Conservation (phyloP, 2,797 vertebrate species). For the Rhabdomys pumilio region DNA sequence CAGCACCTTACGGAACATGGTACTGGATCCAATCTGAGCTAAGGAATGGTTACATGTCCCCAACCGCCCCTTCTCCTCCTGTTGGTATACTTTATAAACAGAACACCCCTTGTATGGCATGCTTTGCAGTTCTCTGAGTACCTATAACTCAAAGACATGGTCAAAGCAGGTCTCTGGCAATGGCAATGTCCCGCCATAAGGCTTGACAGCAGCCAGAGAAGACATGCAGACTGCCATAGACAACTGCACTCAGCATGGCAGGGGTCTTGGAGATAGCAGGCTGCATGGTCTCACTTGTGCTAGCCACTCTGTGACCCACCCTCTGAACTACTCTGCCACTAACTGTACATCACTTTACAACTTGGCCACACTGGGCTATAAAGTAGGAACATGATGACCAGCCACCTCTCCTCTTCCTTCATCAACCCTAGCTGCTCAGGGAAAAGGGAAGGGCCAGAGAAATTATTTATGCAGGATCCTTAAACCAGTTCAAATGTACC, state of each 20-base stretch:
- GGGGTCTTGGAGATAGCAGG: background rate
- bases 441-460: background rate
- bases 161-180: background rate
- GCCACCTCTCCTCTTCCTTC: background rate
- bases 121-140: background rate
- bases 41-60: background rate
- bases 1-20: background rate
- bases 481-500: background rate
- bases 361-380: background rate
- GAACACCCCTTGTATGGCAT: background rate
- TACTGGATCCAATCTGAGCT: background rate
- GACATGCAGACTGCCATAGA: background rate
- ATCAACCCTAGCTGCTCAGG: background rate
- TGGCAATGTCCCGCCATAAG: background rate
- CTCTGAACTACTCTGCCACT: conserved; percentile 23
- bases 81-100: background rate
- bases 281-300: background rate
- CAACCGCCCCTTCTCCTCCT: background rate
- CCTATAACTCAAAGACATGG: background rate
- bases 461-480: conserved; percentile 4
- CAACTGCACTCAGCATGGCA: background rate
- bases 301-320: conserved; percentile 42
- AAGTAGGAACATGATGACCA: conserved; percentile 45
- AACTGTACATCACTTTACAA: conserved; percentile 36
- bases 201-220: background rate